Percentiles rank a stretch among this genome's conserved stretches.
These are phyloP conservation scores for Dermolepida albohirtum DNA, from an alignment of 2,888 invertebrate species.

Conservation along the genomic window DNA sequence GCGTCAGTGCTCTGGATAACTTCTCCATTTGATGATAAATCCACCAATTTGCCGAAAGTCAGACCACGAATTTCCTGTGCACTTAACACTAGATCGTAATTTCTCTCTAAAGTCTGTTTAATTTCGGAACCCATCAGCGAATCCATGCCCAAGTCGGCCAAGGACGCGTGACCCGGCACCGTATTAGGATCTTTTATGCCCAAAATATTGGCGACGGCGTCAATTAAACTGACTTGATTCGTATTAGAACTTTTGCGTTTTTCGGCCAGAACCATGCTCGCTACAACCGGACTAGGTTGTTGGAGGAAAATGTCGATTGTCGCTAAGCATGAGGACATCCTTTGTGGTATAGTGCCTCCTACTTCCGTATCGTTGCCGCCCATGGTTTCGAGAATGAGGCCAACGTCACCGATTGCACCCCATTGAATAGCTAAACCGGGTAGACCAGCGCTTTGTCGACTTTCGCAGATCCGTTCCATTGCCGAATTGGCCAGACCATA, in stretches of 20 bases:
- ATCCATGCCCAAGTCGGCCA: conserved; percentile 98
- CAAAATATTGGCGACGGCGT: conserved; percentile 89
- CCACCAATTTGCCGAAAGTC: conserved; percentile 80
- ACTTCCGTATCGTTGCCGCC: conserved; percentile 91
- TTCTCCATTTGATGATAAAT: conserved; percentile 65
- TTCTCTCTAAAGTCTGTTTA: conserved; percentile 93
- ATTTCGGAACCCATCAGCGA: conserved; percentile 99
- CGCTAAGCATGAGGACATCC: conserved; percentile 91
- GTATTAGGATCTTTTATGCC: conserved; percentile 89
- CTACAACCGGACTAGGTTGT: conserved; percentile 84
- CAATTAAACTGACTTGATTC: conserved; percentile 75
- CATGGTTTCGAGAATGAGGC: conserved; percentile 90
- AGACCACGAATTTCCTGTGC: conserved; percentile 91
- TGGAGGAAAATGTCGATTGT: conserved; percentile 92
- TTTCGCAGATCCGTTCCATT: conserved; percentile 96
- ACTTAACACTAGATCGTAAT: conserved; percentile 89
- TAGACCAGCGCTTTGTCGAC: conserved; percentile 83
- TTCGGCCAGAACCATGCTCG: conserved; percentile 89
- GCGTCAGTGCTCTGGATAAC: conserved; percentile 48
- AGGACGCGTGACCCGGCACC: conserved; percentile 78
- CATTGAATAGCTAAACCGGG: conserved; percentile 94
- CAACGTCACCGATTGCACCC: conserved; percentile 99
- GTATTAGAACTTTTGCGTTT: conserved; percentile 75
- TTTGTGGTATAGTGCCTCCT: conserved; percentile 95
- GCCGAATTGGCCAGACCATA: conserved; percentile 97